Percentiles rank a stretch among this genome's conserved stretches.
Evolutionary conservation across 2,113 vertebrate genomes (phyloP).

Genomic region (pig (Sus scrofa)): DNA sequence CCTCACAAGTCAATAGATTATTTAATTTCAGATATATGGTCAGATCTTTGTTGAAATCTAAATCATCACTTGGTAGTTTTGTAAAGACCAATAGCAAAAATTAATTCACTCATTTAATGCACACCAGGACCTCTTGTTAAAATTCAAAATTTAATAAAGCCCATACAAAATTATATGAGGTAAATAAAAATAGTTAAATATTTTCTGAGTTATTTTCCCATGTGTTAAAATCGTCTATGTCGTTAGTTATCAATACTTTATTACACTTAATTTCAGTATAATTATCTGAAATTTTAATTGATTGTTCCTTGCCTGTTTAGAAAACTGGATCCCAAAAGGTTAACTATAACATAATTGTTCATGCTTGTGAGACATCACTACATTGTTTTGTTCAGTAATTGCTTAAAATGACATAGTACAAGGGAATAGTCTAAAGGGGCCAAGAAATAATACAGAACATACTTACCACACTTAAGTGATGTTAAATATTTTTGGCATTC

Average conservation of each 20-base stretch:
- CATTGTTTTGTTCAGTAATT: background rate
- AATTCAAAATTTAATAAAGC: no score
- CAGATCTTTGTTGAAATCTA: no score
- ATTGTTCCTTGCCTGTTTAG: background rate
- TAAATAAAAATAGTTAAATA: background rate
- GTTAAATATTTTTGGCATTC: background rate
- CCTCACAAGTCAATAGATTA: no score
- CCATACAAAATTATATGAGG: background rate
- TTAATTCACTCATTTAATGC: no score
- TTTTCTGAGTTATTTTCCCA: background rate
- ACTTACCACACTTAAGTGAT: background rate
- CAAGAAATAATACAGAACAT: background rate
- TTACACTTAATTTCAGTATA: background rate
- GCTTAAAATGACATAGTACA: background rate
- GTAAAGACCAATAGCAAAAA: no score
- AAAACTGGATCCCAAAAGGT: slow-evolving; percentile 58
- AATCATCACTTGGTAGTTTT: no score
- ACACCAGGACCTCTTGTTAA: no score
- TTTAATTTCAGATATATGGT: no score
- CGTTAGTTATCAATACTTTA: background rate
- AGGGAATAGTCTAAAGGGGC: background rate
- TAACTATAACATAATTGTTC: background rate
- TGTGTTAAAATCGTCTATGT: background rate
- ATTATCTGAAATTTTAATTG: background rate
- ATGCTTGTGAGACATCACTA: background rate